Conservation (phyloP, 2,888 invertebrate genomes). For the Isoperla grammatica region DNA sequence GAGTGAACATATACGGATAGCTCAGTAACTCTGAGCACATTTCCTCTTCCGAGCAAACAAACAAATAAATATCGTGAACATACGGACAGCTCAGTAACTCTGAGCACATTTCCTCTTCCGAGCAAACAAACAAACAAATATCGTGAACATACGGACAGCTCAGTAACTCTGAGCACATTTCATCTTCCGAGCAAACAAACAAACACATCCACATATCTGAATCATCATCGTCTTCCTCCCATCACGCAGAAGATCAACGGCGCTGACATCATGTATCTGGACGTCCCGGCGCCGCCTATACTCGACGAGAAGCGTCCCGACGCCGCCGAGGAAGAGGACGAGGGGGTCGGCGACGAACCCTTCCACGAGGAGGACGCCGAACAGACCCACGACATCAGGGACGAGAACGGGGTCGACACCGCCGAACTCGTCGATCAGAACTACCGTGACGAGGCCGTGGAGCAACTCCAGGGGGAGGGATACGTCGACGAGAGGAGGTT, state of each 20-base stretch:
- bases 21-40: no score
- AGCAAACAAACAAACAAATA: no score
- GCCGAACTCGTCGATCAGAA: slow-evolving; percentile 15
- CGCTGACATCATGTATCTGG: slow-evolving; percentile 34
- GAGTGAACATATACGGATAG: no score
- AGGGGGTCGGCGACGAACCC: slow-evolving; percentile 22
- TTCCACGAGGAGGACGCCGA: slow-evolving; percentile 21
- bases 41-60: no score
- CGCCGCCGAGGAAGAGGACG: slow-evolving; percentile 23
- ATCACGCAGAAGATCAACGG: slow-evolving; percentile 38
- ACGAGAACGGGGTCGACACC: slow-evolving; percentile 28
- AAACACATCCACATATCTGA: no score
- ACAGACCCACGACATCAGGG: slow-evolving; percentile 23
- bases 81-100: no score
- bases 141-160: no score
- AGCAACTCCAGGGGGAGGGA: neutral
- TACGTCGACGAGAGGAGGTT: neutral
- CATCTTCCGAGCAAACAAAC: no score
- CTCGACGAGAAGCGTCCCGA: slow-evolving; percentile 22
- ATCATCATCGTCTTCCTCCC: slow-evolving; percentile 29
- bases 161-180: no score
- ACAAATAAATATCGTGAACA: no score
- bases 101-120: no score
- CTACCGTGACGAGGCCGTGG: neutral
- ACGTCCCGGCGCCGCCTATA: slow-evolving; percentile 24